phyloP scores from a whole-genome alignment of 2,888 invertebrate species.

The Pammene fasciana region DNA sequence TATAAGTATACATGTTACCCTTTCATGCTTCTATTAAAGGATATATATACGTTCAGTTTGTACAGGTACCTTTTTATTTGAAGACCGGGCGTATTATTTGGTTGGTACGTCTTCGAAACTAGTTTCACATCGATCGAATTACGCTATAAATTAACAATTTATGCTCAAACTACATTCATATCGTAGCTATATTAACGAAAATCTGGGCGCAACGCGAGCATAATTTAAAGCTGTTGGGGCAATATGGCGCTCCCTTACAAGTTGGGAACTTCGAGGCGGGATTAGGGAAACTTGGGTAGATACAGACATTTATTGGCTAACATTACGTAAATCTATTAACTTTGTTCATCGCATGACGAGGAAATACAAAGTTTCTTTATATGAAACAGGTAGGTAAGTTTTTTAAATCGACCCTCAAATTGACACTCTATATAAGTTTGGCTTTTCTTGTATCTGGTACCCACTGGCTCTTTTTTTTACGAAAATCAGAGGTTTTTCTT shows the following conservation, averaged over 20 bases:
- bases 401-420: too few species aligned
- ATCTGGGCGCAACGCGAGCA: constrained; percentile 61
- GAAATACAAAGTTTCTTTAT: neutral
- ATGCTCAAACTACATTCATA: constrained; percentile 32
- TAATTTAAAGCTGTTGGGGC: constrained; percentile 79
- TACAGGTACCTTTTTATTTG: too few species aligned
- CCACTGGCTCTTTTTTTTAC: too few species aligned
- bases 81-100: too few species aligned
- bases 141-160: constrained; percentile 34
- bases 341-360: constrained; percentile 37
- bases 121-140: constrained; percentile 22
- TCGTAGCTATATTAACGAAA: constrained; percentile 50
- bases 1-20: too few species aligned
- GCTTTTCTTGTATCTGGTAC: too few species aligned
- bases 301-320: constrained; percentile 49
- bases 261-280: constrained; percentile 71
- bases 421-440: too few species aligned
- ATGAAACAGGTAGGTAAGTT: too few species aligned
- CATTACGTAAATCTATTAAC: constrained; percentile 64
- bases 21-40: too few species aligned
- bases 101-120: too few species aligned
- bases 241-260: constrained; percentile 71
- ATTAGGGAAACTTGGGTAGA: constrained; percentile 67
- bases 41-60: too few species aligned
- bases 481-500: too few species aligned